Evolutionary conservation across 2,113 vertebrate species (phyloP), one percentile per base, ranked within the genome.

Genomic region (Hippocampus comes): DNA sequence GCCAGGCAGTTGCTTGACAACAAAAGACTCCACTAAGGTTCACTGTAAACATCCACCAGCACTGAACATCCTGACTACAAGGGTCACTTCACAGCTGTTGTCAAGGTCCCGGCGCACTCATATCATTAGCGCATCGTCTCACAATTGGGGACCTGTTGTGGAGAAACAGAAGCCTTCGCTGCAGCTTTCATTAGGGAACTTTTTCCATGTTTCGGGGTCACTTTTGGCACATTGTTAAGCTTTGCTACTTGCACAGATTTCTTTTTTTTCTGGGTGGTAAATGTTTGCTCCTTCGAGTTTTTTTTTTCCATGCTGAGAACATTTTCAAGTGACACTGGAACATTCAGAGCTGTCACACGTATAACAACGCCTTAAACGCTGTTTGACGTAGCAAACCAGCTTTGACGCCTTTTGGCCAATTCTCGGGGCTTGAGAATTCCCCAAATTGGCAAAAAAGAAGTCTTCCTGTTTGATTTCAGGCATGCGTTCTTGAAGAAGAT

Each of bases 91-190:
- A 21, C 20, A 55, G 21, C 20, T 55, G 53, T n/a, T 7, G 8
- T 9, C 21, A 1, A 57, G 3, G 53, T 23, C 7, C 9, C 9
- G 53, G 53, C 21, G 14, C 20, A 21, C n/a, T 7, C n/a, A 56
- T 56, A 56, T 56, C 43, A 46, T 46, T n/a, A 56, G 9, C 2
- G 55, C n/a, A 23, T 10, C 23, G n/a, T 11, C 10, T 25, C 56
- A 15, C 56, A 59, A 59, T 12, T 59, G 25, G 4, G 11, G 56
- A 10, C 55, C 3, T n/a, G 76, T 83, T 78, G 73, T 41, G 7
- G 71, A 84, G 80, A 75, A 87, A 84, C 84, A 80, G 86, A 83
- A 73, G 67, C 17, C 18, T 57, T 79, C 17, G 65, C 74, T 79
- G 82, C 56, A 72, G 83, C 78, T 84, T 86, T 87, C 78, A 78